These are phyloP conservation scores for Macrobrachium nipponense DNA, from an alignment of 1,140 invertebrate genomes.

Conservation along the genomic window DNA sequence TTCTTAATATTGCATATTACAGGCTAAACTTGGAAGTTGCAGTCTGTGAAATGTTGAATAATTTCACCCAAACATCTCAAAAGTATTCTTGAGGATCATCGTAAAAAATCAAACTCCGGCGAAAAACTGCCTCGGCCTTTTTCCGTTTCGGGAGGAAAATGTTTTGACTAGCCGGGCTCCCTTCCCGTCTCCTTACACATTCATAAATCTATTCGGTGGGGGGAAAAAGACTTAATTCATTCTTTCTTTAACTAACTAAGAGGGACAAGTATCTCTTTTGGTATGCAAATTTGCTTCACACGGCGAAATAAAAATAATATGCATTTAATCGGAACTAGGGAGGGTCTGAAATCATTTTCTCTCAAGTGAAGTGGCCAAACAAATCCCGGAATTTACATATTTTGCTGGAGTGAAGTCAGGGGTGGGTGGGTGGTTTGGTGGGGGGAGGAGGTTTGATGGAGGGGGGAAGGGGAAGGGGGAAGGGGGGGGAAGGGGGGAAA, in stretches of 20 bases:
- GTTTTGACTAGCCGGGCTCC: slow-evolving; percentile 27
- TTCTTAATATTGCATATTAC: background rate
- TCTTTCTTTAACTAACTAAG: slow-evolving; percentile 59
- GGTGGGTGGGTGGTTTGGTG: background rate
- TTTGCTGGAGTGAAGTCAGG: slow-evolving; percentile 44
- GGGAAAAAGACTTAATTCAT: slow-evolving; percentile 35
- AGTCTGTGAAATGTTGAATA: slow-evolving; percentile 4
- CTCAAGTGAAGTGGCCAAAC: slow-evolving; percentile 47
- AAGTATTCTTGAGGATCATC: background rate
- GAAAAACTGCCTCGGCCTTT: slow-evolving; percentile 14
- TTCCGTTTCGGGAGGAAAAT: slow-evolving; percentile 26
- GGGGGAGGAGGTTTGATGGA: background rate
- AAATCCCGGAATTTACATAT: slow-evolving; percentile 56
- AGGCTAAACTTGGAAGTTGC: background rate
- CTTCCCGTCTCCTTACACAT: slow-evolving; percentile 2
- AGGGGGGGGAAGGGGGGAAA: background rate
- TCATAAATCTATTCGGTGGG: slow-evolving; percentile 26
- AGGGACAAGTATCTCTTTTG: slow-evolving; percentile 61
- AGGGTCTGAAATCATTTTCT: slow-evolving; percentile 56
- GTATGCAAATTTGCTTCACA: slow-evolving; percentile 59
- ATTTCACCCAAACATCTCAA: background rate
- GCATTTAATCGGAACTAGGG: slow-evolving; percentile 59
- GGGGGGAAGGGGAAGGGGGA: background rate
- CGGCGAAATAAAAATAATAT: slow-evolving; percentile 55
- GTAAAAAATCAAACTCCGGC: background rate